These are phyloP conservation scores for Plagodis dolabraria DNA, from an alignment of 2,888 invertebrate genomes.

Conservation along the genomic window DNA sequence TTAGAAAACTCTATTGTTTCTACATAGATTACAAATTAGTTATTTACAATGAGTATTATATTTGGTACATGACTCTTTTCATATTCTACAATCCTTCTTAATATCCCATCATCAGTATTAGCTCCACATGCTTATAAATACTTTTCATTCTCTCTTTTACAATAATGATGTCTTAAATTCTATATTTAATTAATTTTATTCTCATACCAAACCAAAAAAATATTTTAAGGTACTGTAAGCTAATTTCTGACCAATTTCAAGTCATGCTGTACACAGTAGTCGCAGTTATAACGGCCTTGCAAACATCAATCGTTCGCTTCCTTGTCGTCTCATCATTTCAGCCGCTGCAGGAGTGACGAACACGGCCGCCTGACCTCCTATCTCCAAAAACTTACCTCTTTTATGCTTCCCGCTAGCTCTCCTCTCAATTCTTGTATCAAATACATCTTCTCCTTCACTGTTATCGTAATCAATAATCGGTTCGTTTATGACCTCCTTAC, in stretches of 20 bases:
- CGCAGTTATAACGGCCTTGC: constrained; percentile 64
- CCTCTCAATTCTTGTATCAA: constrained; percentile 70
- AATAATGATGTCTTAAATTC: neutral
- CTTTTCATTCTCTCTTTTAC: constrained; percentile 18
- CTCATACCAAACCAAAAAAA: too few species aligned
- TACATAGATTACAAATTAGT: constrained; percentile 6
- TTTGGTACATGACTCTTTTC: constrained; percentile 33
- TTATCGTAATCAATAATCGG: constrained; percentile 80
- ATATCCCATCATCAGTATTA: neutral
- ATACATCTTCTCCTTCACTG: constrained; percentile 77
- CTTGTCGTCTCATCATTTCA: constrained; percentile 76
- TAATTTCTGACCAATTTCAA: too few species aligned
- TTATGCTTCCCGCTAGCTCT: constrained; percentile 62
- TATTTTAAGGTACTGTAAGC: too few species aligned
- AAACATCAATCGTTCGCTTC: constrained; percentile 74
- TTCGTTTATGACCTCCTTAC: constrained; percentile 70
- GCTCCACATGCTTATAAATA: constrained; percentile 23
- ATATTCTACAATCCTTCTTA: constrained; percentile 2
- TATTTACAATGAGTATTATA: constrained; percentile 35
- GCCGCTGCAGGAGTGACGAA: constrained; percentile 76
- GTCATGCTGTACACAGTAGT: too few species aligned
- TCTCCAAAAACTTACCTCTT: constrained; percentile 70
- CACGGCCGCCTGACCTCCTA: constrained; percentile 70
- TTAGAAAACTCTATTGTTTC: neutral
- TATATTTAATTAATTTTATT: too few species aligned